Percentiles rank a stretch among this genome's conserved stretches.
Evolutionary conservation across 2,113 vertebrate genomes (phyloP).

Genomic region (Elephas maximus): DNA sequence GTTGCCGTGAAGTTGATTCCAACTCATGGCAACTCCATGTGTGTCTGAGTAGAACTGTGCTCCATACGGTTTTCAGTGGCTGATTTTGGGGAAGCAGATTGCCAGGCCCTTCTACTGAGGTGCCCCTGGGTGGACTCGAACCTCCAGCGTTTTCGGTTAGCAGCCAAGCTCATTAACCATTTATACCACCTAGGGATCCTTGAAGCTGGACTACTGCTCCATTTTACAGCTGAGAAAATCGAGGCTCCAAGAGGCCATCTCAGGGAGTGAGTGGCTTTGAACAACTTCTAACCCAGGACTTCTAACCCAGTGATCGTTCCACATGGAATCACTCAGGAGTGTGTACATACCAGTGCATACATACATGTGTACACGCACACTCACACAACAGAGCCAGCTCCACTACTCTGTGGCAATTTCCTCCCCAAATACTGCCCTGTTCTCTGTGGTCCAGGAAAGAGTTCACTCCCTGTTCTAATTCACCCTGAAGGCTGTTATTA

Average conservation of each 20-base stretch:
- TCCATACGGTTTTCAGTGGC: too few relatives aligned
- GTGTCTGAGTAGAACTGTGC: too few relatives aligned
- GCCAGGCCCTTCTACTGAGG: neutral
- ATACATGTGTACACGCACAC: neutral
- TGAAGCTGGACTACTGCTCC: neutral
- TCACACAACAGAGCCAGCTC: accelerated
- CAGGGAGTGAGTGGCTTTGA: neutral
- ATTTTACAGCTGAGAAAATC: neutral
- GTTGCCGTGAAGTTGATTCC: too few relatives aligned
- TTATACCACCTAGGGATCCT: neutral
- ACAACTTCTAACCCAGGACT: neutral
- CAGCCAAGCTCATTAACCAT: too few relatives aligned
- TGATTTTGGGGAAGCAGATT: too few relatives aligned
- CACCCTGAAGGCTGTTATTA: conserved; percentile 76
- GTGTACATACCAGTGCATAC: neutral
- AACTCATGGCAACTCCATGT: too few relatives aligned
- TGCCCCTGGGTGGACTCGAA: neutral
- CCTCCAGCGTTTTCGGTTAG: neutral
- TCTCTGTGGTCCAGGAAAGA: conserved; percentile 58
- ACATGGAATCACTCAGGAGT: neutral
- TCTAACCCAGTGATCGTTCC: neutral
- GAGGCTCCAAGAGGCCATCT: neutral
- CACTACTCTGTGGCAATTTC: neutral
- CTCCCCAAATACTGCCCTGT: neutral
- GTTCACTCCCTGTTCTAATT: conserved; percentile 74